A percentile compares a stretch with the other conserved stretches of the same genome.
phyloP scores from a whole-genome alignment of 2,113 vertebrate species.

The Paedocypris sp. region DNA sequence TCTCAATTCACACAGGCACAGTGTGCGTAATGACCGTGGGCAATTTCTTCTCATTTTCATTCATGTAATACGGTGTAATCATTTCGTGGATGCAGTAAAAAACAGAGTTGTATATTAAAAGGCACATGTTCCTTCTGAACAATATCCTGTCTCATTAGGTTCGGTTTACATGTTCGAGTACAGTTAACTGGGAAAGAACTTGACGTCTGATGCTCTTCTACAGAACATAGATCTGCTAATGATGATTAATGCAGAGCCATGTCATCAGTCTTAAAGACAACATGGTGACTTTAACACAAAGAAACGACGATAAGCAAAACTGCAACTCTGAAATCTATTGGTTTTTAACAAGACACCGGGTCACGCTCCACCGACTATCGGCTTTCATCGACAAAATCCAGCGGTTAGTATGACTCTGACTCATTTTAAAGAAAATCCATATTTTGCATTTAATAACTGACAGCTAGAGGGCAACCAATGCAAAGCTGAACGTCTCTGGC shows the following conservation, averaged over 20 bases:
- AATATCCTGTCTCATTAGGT: conserved; percentile 41
- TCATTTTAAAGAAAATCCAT: conserved; percentile 30
- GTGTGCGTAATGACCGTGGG: conserved; percentile 44
- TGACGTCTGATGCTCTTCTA: conserved; percentile 3
- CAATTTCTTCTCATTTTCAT: conserved; percentile 40
- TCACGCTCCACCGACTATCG: background rate
- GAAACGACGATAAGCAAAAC: no score
- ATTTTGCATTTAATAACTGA: conserved; percentile 41
- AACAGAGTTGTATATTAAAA: conserved; percentile 40
- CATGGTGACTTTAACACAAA: no score
- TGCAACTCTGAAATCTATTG: no score
- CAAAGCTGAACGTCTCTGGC: conserved; percentile 42
- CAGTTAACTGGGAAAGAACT: conserved; percentile 43
- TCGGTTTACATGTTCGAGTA: conserved; percentile 44
- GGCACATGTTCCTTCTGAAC: conserved; percentile 43
- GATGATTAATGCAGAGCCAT: background rate
- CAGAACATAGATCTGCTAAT: background rate
- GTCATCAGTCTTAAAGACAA: background rate
- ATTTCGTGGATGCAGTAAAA: conserved; percentile 55
- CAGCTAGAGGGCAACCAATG: conserved; percentile 71
- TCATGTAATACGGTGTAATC: conserved; percentile 51
- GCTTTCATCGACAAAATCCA: background rate
- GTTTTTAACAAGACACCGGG: background rate
- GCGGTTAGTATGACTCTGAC: background rate
- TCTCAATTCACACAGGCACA: conserved; percentile 35